phyloP scores from a whole-genome alignment of 2,888 invertebrate species.

The Melieria crassipennis region DNA sequence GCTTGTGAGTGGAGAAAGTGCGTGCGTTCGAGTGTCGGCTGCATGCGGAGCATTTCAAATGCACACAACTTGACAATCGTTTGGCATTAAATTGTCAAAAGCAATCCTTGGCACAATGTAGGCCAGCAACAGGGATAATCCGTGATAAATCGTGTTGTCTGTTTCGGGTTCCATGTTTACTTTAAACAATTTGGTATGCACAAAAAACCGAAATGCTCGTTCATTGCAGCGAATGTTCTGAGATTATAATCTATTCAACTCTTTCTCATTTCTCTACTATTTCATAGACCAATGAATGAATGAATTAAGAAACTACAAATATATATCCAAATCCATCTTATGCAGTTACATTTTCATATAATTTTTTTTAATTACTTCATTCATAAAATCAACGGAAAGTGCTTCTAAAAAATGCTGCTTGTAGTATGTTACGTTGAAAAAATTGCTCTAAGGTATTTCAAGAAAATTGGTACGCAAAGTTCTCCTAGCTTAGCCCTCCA shows the following conservation, averaged over 20 bases:
- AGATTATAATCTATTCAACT: neutral
- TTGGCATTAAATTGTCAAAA: constrained; percentile 28
- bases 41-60: constrained; percentile 18
- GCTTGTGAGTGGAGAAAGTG: neutral
- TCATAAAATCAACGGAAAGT: too few relatives aligned
- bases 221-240: neutral
- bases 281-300: too few relatives aligned
- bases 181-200: too few relatives aligned
- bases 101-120: constrained; percentile 40
- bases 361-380: too few relatives aligned
- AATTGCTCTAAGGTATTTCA: too few relatives aligned
- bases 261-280: neutral
- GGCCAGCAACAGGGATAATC: constrained; percentile 40
- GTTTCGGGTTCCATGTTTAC: neutral
- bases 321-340: too few relatives aligned
- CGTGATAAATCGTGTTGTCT: constrained; percentile 27
- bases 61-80: constrained; percentile 6
- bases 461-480: too few relatives aligned
- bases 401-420: too few relatives aligned
- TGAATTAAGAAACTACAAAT: too few relatives aligned
- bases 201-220: neutral
- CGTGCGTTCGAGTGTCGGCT: neutral
- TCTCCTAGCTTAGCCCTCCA: too few relatives aligned
- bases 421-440: too few relatives aligned
- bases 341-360: too few relatives aligned